Conservation (phyloP, 1,140 invertebrate genomes). For the Rhagoletis pomonella region DNA sequence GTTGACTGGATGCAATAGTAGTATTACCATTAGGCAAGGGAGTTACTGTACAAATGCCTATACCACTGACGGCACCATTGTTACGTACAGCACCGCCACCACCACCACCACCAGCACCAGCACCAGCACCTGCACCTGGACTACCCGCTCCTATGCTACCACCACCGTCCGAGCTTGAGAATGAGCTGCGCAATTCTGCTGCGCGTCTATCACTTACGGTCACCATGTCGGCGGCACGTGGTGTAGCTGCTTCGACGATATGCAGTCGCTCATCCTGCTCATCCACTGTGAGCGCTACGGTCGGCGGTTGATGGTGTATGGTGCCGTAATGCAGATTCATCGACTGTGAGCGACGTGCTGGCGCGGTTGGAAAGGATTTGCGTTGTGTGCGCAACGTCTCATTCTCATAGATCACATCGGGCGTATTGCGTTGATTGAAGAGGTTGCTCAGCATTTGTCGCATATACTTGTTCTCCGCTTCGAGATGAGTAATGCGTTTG, state of each 20-base stretch:
- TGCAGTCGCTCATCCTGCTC: slow-evolving; percentile 64
- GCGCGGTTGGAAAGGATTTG: slow-evolving; percentile 62
- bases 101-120: slow-evolving; percentile 41
- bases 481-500: slow-evolving; percentile 68
- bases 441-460: slow-evolving; percentile 67
- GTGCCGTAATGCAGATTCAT: slow-evolving; percentile 71
- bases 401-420: slow-evolving; percentile 72
- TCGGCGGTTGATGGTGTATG: slow-evolving; percentile 62
- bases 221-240: slow-evolving; percentile 55
- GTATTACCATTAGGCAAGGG: slow-evolving; percentile 57
- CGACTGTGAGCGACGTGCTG: slow-evolving; percentile 62
- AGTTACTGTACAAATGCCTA: slow-evolving; percentile 46
- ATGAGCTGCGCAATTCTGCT: slow-evolving; percentile 63
- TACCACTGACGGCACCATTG: slow-evolving; percentile 2
- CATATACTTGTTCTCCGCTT: slow-evolving; percentile 71
- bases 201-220: slow-evolving; percentile 37
- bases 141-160: slow-evolving; percentile 53
- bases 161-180: slow-evolving; percentile 66
- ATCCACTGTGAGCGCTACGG: slow-evolving; percentile 62
- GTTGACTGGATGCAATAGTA: slow-evolving; percentile 24
- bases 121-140: slow-evolving; percentile 60
- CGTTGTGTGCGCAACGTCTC: slow-evolving; percentile 63
- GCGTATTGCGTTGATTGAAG: slow-evolving; percentile 66
- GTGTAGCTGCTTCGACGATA: slow-evolving; percentile 50
- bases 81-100: not conserved